A percentile compares a stretch with the other conserved stretches of the same genome.
These are phyloP conservation scores for Setophaga kirtlandii DNA, from an alignment of 2,113 vertebrate genomes.

Conservation along the genomic window DNA sequence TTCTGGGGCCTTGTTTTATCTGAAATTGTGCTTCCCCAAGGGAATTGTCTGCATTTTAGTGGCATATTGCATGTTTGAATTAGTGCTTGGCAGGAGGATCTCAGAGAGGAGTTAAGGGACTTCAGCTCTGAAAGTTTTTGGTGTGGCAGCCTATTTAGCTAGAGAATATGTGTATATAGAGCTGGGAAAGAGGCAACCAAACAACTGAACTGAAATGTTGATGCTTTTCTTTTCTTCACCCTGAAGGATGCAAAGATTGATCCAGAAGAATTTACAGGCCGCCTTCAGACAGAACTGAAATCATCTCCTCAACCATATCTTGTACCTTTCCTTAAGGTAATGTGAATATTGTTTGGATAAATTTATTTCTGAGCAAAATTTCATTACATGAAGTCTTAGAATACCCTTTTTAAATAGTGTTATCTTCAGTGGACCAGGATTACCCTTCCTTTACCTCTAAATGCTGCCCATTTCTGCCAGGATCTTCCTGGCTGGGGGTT, in stretches of 20 bases:
- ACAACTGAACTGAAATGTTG: neutral
- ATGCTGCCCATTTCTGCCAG: accelerated
- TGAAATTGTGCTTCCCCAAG: neutral
- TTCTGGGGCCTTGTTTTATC: neutral
- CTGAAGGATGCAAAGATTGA: constrained; percentile 88
- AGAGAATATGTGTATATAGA: neutral
- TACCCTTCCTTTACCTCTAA: neutral
- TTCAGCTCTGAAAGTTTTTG: neutral
- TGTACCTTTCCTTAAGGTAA: constrained; percentile 90
- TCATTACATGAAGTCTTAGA: neutral
- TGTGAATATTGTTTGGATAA: neutral
- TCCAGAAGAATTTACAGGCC: constrained; percentile 88
- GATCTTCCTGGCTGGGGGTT: neutral
- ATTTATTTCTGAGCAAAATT: neutral
- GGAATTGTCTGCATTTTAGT: neutral
- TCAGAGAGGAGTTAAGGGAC: neutral
- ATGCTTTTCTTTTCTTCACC: neutral
- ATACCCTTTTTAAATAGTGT: neutral
- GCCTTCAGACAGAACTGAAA: constrained; percentile 87
- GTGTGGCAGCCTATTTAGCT: neutral
- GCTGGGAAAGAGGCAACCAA: neutral
- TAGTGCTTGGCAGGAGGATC: neutral
- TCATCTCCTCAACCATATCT: constrained; percentile 90
- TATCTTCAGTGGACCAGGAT: no score
- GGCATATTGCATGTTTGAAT: neutral